Percentiles rank a stretch among this genome's conserved stretches.
These are phyloP conservation scores for Umimayanthus chanpuru DNA, from an alignment of 92 coral and sea anemone genomes.

Conservation along the genomic window DNA sequence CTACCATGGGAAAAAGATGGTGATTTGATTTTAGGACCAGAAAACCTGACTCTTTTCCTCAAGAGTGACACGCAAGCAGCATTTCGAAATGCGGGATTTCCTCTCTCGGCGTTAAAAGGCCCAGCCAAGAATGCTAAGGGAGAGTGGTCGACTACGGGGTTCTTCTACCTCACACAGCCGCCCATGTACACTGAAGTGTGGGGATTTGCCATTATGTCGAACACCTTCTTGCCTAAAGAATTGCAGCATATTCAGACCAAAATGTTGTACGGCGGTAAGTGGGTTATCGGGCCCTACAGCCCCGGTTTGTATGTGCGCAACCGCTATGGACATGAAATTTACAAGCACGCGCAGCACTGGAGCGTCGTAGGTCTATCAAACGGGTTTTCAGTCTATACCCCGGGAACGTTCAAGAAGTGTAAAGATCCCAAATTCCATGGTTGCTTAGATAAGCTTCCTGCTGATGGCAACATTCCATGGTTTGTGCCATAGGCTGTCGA, in stretches of 20 bases:
- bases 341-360: conserved; percentile 37
- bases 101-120: neutral
- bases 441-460: conserved; percentile 37
- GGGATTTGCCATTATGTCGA: conserved; percentile 30
- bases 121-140: conserved; percentile 3
- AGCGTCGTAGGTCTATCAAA: neutral
- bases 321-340: conserved; percentile 36
- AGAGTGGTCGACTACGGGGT: neutral
- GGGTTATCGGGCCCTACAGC: conserved; percentile 27
- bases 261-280: conserved; percentile 28
- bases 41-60: neutral
- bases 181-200: conserved; percentile 38
- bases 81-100: conserved; percentile 14
- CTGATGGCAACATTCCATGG: conserved; percentile 42
- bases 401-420: conserved; percentile 38
- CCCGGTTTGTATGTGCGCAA: conserved; percentile 34
- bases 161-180: neutral
- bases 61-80: conserved; percentile 6
- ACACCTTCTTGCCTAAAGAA: neutral
- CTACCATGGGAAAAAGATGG: conserved; percentile 42
- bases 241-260: conserved; percentile 17
- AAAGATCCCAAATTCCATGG: conserved; percentile 36
- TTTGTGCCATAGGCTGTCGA: conserved; percentile 15
- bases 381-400: conserved; percentile 14
- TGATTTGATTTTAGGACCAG: conserved; percentile 18